These are phyloP conservation scores for Pangasianodon gigas DNA, from an alignment of 2,113 vertebrate genomes.

Conservation along the genomic window DNA sequence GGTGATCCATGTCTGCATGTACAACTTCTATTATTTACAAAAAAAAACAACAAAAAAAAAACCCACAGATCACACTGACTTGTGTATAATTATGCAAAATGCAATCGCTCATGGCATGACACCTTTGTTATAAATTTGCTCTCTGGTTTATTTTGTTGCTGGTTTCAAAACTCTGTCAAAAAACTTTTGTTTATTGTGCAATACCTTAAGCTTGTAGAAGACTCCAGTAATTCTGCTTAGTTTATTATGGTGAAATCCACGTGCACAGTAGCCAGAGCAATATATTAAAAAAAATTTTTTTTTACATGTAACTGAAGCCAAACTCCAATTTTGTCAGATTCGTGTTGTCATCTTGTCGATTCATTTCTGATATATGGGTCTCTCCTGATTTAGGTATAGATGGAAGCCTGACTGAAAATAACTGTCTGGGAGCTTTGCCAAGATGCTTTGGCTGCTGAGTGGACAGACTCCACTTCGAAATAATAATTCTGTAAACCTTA, in stretches of 20 bases:
- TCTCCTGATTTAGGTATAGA: neutral
- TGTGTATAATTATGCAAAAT: neutral
- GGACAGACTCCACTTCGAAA: neutral
- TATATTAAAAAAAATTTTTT: neutral
- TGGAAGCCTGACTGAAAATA: neutral
- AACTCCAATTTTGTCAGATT: neutral
- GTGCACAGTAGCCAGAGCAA: neutral
- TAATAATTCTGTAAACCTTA: neutral
- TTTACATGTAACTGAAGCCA: neutral
- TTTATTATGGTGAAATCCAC: neutral
- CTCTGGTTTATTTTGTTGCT: neutral
- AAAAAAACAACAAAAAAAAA: neutral
- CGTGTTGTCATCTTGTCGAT: neutral
- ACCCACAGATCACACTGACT: neutral
- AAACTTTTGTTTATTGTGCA: neutral
- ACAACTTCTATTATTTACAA: neutral
- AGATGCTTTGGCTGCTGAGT: neutral
- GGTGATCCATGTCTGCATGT: neutral
- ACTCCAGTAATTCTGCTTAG: neutral
- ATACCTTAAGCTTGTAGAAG: neutral
- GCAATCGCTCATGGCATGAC: neutral
- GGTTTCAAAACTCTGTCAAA: neutral
- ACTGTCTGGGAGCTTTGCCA: neutral
- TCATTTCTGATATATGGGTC: neutral
- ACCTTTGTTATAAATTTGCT: neutral